phyloP scores from a whole-genome alignment of 2,888 invertebrate genomes.

The Scelioninae gen. 1 region DNA sequence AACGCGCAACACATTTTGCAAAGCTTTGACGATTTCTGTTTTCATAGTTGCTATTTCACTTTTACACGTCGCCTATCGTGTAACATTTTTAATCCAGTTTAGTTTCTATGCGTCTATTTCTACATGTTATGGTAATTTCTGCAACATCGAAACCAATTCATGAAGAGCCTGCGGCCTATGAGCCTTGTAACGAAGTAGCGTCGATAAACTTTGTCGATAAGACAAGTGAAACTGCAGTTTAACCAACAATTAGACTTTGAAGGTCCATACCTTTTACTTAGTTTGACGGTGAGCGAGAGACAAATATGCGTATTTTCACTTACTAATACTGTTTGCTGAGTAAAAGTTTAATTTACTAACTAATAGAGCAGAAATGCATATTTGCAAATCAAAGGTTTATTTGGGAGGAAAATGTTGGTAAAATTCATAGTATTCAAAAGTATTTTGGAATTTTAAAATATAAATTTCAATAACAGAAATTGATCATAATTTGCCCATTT shows the following conservation, averaged over 20 bases:
- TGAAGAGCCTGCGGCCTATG: slow-evolving; percentile 63
- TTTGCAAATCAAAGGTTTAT: slow-evolving; percentile 14
- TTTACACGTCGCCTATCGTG: no score
- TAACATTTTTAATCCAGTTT: background rate
- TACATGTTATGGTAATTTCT: slow-evolving; percentile 57
- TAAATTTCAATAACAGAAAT: no score
- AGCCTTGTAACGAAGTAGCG: slow-evolving; percentile 65
- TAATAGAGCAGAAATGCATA: slow-evolving; percentile 39
- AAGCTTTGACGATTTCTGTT: no score
- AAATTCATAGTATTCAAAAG: no score
- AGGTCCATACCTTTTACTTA: slow-evolving; percentile 57
- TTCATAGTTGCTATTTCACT: no score
- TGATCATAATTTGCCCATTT: no score
- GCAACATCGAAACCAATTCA: slow-evolving; percentile 58
- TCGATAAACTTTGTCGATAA: slow-evolving; percentile 66
- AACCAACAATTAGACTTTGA: slow-evolving; percentile 64
- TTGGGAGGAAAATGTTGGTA: background rate
- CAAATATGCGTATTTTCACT: slow-evolving; percentile 63
- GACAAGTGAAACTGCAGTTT: slow-evolving; percentile 66
- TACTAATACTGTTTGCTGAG: slow-evolving; percentile 53
- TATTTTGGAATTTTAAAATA: no score
- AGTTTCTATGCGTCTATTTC: slow-evolving; percentile 30
- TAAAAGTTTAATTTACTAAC: slow-evolving; percentile 43
- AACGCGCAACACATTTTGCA: no score
- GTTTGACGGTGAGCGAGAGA: slow-evolving; percentile 49